Conservation (phyloP, 53 echinoderm and acorn worm species). For the Paelopatides confundens region DNA sequence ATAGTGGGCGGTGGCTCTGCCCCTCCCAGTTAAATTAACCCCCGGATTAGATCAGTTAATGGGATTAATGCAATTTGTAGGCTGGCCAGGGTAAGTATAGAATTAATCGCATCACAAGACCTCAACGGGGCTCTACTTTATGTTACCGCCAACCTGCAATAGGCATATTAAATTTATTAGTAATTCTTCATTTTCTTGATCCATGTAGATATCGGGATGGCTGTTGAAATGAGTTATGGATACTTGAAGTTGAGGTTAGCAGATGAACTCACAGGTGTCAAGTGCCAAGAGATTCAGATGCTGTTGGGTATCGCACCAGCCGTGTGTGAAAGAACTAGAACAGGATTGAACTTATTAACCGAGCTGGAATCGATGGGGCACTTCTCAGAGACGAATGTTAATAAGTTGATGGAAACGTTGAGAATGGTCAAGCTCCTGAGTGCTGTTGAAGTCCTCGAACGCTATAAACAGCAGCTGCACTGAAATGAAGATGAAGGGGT, state of each 20-base stretch:
- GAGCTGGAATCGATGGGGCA: conserved; percentile 18
- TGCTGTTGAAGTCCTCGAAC: neutral
- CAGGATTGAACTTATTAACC: neutral
- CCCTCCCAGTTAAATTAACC: too few relatives aligned
- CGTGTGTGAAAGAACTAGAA: neutral
- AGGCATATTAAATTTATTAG: too few relatives aligned
- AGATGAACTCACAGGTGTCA: neutral
- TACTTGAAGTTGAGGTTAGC: neutral
- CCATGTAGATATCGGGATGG: neutral
- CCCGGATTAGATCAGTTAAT: too few relatives aligned
- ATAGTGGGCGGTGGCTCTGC: too few relatives aligned
- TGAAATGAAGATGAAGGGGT: too few relatives aligned
- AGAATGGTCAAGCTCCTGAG: neutral
- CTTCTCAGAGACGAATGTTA: neutral
- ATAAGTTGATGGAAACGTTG: neutral
- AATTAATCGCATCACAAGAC: too few relatives aligned
- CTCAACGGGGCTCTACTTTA: too few relatives aligned
- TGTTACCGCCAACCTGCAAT: too few relatives aligned
- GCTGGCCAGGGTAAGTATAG: too few relatives aligned
- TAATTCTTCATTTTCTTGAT: too few relatives aligned
- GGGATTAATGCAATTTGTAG: too few relatives aligned
- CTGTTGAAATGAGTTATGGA: neutral
- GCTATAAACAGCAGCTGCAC: neutral
- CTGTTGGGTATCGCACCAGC: neutral
- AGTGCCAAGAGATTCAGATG: neutral